A percentile compares a stretch with the other conserved stretches of the same genome.
phyloP scores from a whole-genome alignment of 2,113 vertebrate genomes.

The Picathartes gymnocephalus region DNA sequence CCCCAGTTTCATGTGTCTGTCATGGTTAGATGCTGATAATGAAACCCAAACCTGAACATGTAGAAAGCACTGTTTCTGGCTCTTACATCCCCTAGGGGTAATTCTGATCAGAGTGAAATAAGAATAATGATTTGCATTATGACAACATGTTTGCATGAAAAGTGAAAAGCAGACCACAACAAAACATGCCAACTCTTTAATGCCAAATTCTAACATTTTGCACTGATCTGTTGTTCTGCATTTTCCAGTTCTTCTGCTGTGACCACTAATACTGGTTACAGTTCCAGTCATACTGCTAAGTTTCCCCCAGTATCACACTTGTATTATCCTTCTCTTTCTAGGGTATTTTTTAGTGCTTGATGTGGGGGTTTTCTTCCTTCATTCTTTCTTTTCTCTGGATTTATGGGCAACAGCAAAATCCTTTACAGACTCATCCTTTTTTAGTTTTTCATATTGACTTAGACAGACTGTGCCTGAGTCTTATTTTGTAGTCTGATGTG shows the following conservation, averaged over 20 bases:
- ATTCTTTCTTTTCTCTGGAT: not conserved
- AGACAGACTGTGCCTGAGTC: not conserved
- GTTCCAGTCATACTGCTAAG: not conserved
- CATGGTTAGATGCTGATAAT: not conserved
- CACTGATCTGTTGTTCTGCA: not conserved
- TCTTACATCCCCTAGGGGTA: not conserved
- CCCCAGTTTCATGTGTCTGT: not conserved
- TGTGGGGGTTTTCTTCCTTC: rapidly evolving
- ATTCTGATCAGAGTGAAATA: not conserved
- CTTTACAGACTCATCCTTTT: not conserved
- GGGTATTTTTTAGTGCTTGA: not conserved
- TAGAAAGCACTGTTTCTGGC: not conserved
- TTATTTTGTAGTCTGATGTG: not conserved
- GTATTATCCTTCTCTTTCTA: not conserved
- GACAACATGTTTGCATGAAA: not conserved
- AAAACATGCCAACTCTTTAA: not conserved
- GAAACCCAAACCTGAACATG: not conserved
- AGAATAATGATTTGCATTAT: not conserved
- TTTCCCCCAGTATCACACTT: not conserved
- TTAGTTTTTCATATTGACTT: not conserved
- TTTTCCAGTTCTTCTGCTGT: not conserved
- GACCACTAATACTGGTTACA: not conserved
- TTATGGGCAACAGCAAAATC: not conserved
- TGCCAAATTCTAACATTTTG: not conserved
- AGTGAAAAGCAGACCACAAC: not conserved